Evolutionary conservation across 1,140 invertebrate genomes (phyloP).

Genomic region (Ceratina australensis): DNA sequence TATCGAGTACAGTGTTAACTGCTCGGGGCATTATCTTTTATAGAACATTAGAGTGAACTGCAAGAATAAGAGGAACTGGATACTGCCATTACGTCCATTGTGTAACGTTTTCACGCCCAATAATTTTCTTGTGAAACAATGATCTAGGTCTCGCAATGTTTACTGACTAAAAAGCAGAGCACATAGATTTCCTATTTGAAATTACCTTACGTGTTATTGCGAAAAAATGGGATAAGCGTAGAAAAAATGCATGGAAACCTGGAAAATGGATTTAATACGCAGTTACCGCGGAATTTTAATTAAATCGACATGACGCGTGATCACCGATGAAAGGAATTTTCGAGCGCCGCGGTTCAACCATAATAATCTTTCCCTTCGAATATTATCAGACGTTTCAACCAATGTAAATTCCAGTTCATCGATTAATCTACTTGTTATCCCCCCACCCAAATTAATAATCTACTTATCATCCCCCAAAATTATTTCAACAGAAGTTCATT

Average conservation of each 20-base stretch:
- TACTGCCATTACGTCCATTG: neutral
- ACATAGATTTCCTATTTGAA: no score
- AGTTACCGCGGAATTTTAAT: slow-evolving; percentile 7
- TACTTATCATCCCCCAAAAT: no score
- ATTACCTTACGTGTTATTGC: neutral
- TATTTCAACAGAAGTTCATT: no score
- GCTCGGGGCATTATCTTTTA: neutral
- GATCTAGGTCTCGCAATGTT: no score
- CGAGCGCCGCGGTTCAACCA: neutral
- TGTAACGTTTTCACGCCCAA: neutral
- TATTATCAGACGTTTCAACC: neutral
- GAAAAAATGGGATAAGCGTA: neutral
- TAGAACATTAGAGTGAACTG: neutral
- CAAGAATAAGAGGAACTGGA: neutral
- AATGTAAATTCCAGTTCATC: neutral
- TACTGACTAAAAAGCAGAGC: no score
- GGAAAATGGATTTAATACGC: neutral
- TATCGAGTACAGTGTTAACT: neutral
- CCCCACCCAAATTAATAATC: no score
- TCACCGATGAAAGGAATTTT: neutral
- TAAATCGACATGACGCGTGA: slow-evolving; percentile 1
- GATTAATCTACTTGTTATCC: no score
- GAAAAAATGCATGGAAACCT: neutral
- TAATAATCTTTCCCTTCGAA: neutral
- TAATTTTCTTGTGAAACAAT: no score